Percentiles rank a stretch among this genome's conserved stretches.
These are phyloP conservation scores for Dinocampus coccinellae DNA, from an alignment of 2,888 invertebrate species.

Conservation along the genomic window DNA sequence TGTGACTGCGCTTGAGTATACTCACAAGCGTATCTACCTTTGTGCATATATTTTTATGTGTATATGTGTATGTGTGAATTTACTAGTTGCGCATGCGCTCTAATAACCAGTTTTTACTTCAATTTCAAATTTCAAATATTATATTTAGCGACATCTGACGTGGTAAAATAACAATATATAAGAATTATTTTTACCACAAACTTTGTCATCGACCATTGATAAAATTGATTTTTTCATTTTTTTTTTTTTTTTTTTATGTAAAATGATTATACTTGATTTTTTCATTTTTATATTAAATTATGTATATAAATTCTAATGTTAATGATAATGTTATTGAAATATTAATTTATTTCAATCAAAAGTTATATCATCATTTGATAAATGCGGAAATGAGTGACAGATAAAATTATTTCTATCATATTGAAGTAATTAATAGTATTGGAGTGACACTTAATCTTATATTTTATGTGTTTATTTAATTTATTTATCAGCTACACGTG, in stretches of 20 bases:
- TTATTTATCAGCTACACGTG: background rate
- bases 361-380: background rate
- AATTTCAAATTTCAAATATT: background rate
- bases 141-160: background rate
- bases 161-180: background rate
- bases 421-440: too few species aligned
- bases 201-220: background rate
- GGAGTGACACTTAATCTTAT: too few species aligned
- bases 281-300: background rate
- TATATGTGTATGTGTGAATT: background rate
- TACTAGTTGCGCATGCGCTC: background rate
- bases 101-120: background rate
- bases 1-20: background rate
- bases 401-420: too few species aligned
- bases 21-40: background rate
- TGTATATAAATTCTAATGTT: background rate
- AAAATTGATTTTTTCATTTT: too few species aligned
- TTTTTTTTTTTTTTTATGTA: too few species aligned
- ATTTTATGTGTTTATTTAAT: background rate
- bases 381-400: background rate
- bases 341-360: background rate
- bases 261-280: background rate
- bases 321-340: background rate
- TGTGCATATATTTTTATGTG: background rate
- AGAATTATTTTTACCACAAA: background rate